phyloP scores from a whole-genome alignment of 1,140 invertebrate species.

The Solenopsis fugax region DNA sequence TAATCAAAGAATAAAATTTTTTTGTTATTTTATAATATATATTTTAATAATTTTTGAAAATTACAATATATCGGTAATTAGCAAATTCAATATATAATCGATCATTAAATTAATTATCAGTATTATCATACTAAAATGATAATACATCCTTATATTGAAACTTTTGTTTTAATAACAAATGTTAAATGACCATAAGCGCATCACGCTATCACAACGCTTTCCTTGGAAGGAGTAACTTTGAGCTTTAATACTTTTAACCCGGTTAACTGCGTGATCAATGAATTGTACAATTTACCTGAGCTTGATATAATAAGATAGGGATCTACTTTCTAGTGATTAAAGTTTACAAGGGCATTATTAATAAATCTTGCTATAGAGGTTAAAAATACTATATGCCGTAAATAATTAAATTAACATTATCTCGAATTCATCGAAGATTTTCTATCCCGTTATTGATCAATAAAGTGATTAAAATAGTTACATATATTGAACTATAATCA shows the following conservation, averaged over 20 bases:
- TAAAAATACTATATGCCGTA: slow-evolving; percentile 34
- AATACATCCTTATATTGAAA: not conserved
- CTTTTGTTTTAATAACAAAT: not conserved
- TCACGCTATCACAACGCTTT: not conserved
- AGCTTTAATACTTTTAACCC: slow-evolving; percentile 39
- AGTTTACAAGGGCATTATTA: slow-evolving; percentile 52
- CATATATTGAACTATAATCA: not conserved
- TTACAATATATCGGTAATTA: not conserved
- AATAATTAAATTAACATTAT: slow-evolving; percentile 30
- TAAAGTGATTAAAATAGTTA: not conserved
- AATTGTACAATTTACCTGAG: slow-evolving; percentile 33
- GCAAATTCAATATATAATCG: not conserved
- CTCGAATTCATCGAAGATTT: slow-evolving; percentile 8
- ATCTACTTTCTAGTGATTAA: slow-evolving; percentile 21
- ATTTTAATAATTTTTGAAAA: not conserved
- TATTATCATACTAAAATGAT: not conserved
- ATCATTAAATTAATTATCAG: not conserved
- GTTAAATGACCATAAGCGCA: slow-evolving; percentile 15
- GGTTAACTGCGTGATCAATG: slow-evolving; percentile 53
- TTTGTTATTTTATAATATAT: not conserved
- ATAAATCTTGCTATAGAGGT: slow-evolving; percentile 14
- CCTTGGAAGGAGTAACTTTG: not conserved
- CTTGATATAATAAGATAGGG: not conserved
- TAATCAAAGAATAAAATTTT: not conserved
- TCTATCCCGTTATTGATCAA: not conserved